Base-by-base conservation (phyloP, 2,113 vertebrate genomes). In the Sprattus sprattus region DNA sequence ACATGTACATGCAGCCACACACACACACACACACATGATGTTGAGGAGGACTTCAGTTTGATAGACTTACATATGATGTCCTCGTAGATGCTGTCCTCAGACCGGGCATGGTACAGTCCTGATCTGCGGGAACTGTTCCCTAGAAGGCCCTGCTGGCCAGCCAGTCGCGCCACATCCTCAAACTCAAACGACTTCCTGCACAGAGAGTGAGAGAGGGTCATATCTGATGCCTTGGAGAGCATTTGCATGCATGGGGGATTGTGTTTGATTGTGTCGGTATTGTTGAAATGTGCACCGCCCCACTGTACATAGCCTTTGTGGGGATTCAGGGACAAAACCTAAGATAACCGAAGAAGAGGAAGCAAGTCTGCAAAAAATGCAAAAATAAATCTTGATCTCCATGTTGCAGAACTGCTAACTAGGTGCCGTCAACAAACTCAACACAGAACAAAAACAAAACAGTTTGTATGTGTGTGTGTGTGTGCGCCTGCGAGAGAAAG, bases 131-230 rank as follows among this genome's bases (percentile, higher is more conserved):
- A 88, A 91, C 95, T 94, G 18, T 90, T 94, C 32, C 89, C 87
- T 86, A 92, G 92, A 7, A 94, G 90, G 44, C 88, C 92, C 88
- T 91, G 92, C 91, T 95, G 95, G 89, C 83, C 82, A 0, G 94
- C 94, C 86, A 97, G 96, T 86, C 93, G 95, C 45, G 97, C 95
- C 82, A 96, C 95, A 90, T 99, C 98, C 91, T 99, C 98, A 90
- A 97, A 99, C 94, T 99, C 98, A 95, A 98, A 99, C 82, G 98
- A 99, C 94, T 99, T 99, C 96, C 98, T 99, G 92, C 81, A 46
- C 47, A 81, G 78, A 90, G 91, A 90, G 49, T n/a, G n/a, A 92
- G 89, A 89, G 3, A 15, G 57, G 64, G 22, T 71, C 64, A 71
- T 71, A 71, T 71, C 64, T 71, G n/a, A 71, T 71, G 25, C 64